A percentile compares a stretch with the other conserved stretches of the same genome.
These are phyloP conservation scores for Oedothorax gibbosus DNA, from an alignment of 1,140 invertebrate genomes.

Conservation along the genomic window DNA sequence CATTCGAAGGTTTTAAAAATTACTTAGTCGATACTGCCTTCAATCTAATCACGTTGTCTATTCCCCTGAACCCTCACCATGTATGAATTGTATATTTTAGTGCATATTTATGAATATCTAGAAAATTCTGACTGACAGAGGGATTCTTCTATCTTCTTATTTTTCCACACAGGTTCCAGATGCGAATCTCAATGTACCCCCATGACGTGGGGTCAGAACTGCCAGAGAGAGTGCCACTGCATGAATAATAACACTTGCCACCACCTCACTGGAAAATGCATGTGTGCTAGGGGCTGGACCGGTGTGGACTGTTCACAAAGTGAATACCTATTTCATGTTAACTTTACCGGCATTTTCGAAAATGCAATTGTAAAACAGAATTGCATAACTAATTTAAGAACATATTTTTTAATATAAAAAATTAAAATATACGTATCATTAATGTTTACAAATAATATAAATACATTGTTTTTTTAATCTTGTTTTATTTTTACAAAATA, in stretches of 20 bases:
- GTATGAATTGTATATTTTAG: no score
- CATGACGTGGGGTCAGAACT: constrained; percentile 37
- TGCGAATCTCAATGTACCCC: constrained; percentile 32
- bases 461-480: background rate
- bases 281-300: constrained; percentile 43
- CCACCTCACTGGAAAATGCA: constrained; percentile 76
- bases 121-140: no score
- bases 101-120: no score
- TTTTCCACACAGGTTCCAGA: constrained; percentile 8
- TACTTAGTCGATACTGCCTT: no score
- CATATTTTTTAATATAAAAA: background rate
- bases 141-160: no score
- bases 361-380: no score
- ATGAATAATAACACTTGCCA: constrained; percentile 86
- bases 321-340: background rate
- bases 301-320: constrained; percentile 73
- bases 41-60: no score
- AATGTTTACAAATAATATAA: background rate
- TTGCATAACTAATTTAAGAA: background rate
- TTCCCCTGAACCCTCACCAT: no score
- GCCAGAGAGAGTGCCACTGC: constrained; percentile 80
- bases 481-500: no score
- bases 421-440: background rate
- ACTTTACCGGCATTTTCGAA: no score
- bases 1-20: no score